Evolutionary conservation across 2,797 vertebrate species (phyloP), one percentile per base, ranked within the genome.

Genomic region (Leuciscus waleckii): DNA sequence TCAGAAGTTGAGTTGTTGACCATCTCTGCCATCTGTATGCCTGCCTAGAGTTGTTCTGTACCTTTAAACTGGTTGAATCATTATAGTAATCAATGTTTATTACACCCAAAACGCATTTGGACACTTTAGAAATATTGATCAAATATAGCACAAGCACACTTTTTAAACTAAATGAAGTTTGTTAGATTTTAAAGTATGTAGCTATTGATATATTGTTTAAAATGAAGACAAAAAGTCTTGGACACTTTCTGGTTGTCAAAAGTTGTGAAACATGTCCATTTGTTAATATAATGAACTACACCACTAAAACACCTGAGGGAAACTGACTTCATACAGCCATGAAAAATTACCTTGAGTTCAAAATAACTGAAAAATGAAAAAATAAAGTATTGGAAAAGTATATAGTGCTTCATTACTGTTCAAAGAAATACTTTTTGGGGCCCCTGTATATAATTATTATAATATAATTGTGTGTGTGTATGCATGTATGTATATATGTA

Each of bases 1-100:
- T 81, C 83, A 88, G 26, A 70, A 63, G 76, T 83, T 83, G 69
- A 82, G 26, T 21, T 19, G 71, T 16, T 67, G 58, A 54, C 61
- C 61, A 54, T 68, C 73, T 54, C 46, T 76, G 82, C 73, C 61
- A 76, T 73, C 61, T 56, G 81, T 26, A 1, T 8, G n/a, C 32
- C 61, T 67, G 71, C 39, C 41, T 65, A 5, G n/a, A 23, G 68
- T 58, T 43, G 37, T 32, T 23, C 17, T 43, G 19, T 46, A 82
- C 19, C 58, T 74, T 58, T 75, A 75, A 49, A 51, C 14, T 1
- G 37, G 9, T 78, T 41, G 56, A 75, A 71, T 67, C 21, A 37
- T 43, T 63, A 16, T 13, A 29, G 35, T 43, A 61, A 78, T 61
- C 41, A 19, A 78, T 26, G 56, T 41, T 19, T 41, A 19, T 41